Base-by-base conservation (phyloP, 1,140 invertebrate species). In the Bombus waltoni region DNA sequence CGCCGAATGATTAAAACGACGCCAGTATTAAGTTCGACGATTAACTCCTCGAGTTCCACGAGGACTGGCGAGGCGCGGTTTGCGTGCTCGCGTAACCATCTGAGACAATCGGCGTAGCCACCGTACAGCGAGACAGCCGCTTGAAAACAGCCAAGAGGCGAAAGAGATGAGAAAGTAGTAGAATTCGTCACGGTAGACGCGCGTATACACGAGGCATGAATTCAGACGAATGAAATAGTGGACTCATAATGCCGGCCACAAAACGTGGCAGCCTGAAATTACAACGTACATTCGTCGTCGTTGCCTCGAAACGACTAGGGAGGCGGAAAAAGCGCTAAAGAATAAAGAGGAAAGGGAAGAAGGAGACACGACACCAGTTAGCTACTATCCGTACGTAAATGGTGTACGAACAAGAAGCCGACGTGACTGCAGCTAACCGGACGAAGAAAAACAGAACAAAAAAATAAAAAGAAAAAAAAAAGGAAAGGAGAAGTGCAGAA, bases 191-290 rank as follows among this genome's bases (percentile, higher is more conserved):
- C 38, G 44, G 38, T 71, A 9, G 68, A n/a, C n/a, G 53, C 72
- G 40, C 5, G 28, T 47, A 38, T 68, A 68, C n/a, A 9, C 25
- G 25, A 53, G 25, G 42, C 59, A 32, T n/a, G 57, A 74, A 75
- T 85, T 89, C 87, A 86, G 87, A 86, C 70, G 83, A 88, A 89
- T 88, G 83, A 89, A 89, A 88, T 66, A 85, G 59, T 38, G 73
- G 38, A 38, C 53, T 83, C 78, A 32, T 88, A 83, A 91, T 86
- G 85, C 44, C 70, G 80, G 78, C 80, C 84, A 71, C 65, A 59
- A 72, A 81, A 76, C 77, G 66, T 77, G 84, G 74, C 68, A 77
- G 44, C 68, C 53, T 74, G 86, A 88, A 89, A 80, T 85, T 87
- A 83, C 53, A 44, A 38, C 72, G 57, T 22, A 62, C 47, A 84